Base-by-base conservation (phyloP, 2,888 invertebrate genomes). In the Heliconius cydno region DNA sequence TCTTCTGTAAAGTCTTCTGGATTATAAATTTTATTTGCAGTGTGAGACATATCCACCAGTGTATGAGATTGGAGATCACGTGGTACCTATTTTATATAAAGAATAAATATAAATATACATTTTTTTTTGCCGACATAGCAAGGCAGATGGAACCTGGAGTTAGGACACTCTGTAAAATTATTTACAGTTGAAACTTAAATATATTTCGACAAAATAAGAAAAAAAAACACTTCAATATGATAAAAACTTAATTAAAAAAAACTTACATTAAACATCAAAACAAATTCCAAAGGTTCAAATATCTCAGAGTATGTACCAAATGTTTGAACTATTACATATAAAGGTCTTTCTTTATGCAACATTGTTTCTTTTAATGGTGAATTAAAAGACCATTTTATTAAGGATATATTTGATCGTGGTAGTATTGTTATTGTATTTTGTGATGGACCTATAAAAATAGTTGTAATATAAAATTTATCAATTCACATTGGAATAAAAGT, bases 361-460 rank as follows among this genome's bases (percentile, higher is more conserved):
- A 84, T 81, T 5, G 88, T 83, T 0, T 82, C 57, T 0, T 10
- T 6, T 7, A 85, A 72, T 0, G 87, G 84, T 0, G 90, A 78
- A 2, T 74, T 0, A 12, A 92, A 84, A 0, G 91, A 88, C 94
- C 94, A 94, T 0, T 82, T 7, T 0, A 84, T 72, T 0, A 94
- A 25, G 1, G 73, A 82, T 1, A 89, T 85, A 81, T 84, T 81
- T 0, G 46, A 6, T 0, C 85, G 86, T 0, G 93, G 91, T 87
- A 88, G 88, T 1, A 94, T 60, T 0, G 91, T 90, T 0, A 94
- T 4, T 41, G 90, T 83, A 86, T 92, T 92, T 87, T 94, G 92
- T 5, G 91, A 83, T 0, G 88, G 84, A 10, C 90, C 94, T 94
- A 52, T 52, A 52, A 52, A 52, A 52, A 52, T 5, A 52, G 7